Conservation (phyloP, 1,140 invertebrate genomes). For the Ctenoplectra terminalis region DNA sequence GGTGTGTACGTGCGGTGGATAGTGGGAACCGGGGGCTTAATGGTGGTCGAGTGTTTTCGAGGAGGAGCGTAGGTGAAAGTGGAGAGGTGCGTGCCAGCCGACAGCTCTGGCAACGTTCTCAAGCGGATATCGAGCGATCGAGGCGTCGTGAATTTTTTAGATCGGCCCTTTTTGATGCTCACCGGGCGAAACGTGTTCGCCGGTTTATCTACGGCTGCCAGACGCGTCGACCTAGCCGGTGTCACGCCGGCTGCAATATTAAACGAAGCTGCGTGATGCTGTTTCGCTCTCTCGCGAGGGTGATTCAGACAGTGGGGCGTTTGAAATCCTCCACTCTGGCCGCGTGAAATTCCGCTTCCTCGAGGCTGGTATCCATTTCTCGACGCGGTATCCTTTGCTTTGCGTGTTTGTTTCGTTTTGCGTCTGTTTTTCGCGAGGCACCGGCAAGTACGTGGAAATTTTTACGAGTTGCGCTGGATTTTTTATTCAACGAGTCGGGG, state of each 20-base stretch:
- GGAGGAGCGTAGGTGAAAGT: slow-evolving; percentile 52
- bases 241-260: slow-evolving; percentile 43
- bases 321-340: slow-evolving; percentile 15
- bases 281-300: slow-evolving; percentile 3
- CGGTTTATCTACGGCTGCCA: slow-evolving; percentile 41
- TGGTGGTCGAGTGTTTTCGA: slow-evolving; percentile 50
- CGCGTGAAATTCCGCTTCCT: slow-evolving; percentile 12
- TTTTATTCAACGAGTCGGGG: background rate
- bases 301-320: slow-evolving; percentile 3
- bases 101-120: background rate
- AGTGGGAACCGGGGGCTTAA: slow-evolving; percentile 2
- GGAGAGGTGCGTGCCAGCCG: slow-evolving; percentile 36
- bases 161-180: slow-evolving; percentile 39
- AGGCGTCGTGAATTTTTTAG: slow-evolving; percentile 52
- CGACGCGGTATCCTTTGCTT: background rate
- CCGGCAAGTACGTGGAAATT: background rate
- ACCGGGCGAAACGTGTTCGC: slow-evolving; percentile 19
- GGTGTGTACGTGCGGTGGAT: background rate
- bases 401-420: background rate
- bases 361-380: background rate
- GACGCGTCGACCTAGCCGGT: slow-evolving; percentile 3
- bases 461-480: background rate
- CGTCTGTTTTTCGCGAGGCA: background rate
- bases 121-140: slow-evolving; percentile 46
- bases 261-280: slow-evolving; percentile 43